phyloP scores from a whole-genome alignment of 2,113 vertebrate species.

The Etheostoma spectabile region DNA sequence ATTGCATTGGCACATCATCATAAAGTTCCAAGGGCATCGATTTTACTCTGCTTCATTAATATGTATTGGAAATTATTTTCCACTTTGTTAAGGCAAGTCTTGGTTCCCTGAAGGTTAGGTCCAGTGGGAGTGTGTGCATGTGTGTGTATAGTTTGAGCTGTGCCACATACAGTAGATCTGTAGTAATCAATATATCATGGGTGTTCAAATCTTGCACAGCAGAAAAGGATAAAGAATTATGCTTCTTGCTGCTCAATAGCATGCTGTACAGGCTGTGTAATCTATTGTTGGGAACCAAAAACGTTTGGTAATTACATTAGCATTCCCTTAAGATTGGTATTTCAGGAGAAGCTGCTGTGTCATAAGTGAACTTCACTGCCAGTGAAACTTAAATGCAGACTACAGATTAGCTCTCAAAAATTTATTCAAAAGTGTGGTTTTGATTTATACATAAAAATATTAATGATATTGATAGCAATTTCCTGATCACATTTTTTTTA shows the following conservation, averaged over 20 bases:
- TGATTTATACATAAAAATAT: slow-evolving; percentile 3
- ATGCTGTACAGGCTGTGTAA: slow-evolving; percentile 24
- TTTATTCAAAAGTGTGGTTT: not conserved
- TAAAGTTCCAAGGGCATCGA: slow-evolving; percentile 83
- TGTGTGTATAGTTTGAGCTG: slow-evolving; percentile 43
- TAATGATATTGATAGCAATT: not conserved
- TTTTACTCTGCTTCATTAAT: slow-evolving; percentile 82
- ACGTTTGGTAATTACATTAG: slow-evolving; percentile 46
- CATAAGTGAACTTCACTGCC: not conserved
- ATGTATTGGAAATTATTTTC: slow-evolving; percentile 86
- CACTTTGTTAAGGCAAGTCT: slow-evolving; percentile 78
- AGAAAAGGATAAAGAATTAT: slow-evolving; percentile 32
- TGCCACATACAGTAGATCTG: slow-evolving; percentile 49
- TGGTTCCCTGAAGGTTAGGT: slow-evolving; percentile 75
- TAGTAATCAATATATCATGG: slow-evolving; percentile 41
- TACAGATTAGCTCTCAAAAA: slow-evolving; percentile 6
- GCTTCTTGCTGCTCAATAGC: not conserved
- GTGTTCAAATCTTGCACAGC: slow-evolving; percentile 40
- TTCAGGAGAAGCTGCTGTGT: slow-evolving; percentile 14
- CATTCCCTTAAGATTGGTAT: slow-evolving; percentile 21
- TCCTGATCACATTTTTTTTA: slow-evolving; percentile 6
- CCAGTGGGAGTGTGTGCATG: slow-evolving; percentile 36
- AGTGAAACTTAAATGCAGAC: not conserved
- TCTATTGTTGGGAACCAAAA: slow-evolving; percentile 10
- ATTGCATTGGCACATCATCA: slow-evolving; percentile 63